Base-by-base conservation (phyloP, 2,888 invertebrate genomes). In the Netelia inedita region DNA sequence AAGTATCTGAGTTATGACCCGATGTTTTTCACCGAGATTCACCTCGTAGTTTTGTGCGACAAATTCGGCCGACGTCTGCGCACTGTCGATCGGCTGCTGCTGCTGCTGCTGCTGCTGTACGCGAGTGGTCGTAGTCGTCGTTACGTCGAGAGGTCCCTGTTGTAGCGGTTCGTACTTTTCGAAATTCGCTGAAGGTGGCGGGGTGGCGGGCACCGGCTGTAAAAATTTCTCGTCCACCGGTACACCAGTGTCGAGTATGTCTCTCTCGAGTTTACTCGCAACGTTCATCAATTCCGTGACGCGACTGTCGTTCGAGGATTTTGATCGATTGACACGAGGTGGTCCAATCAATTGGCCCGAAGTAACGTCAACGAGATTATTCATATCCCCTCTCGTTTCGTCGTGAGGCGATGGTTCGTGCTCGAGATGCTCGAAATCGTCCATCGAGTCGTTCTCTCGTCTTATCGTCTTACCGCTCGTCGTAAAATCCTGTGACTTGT, bases 361-460 rank as follows among this genome's bases (percentile, higher is more conserved):
- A 53, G 84, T 76, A 23, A 35, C 68, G 35, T 86, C 82, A 8
- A 79, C 21, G n/a, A 59, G 57, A 68, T 74, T 79, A 16, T 46
- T 72, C 43, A 28, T 41, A 19, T 75, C 65, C 16, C 10, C 82
- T 53, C 8, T 85, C 72, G 78, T 85, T 46, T 83, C 63, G 19
- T 88, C 88, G 11, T 87, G 88, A 69, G 88, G 81, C 65, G 94
- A 94, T 66, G 94, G 94, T 85, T 96, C 96, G 90, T 96, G 95
- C 87, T 96, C 96, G 87, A 97, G 94, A 93, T 96, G 96, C 93
- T 96, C 96, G 92, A 97, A 96, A 94, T 96, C 96, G 91, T 96
- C 96, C 85, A 96, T 94, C 43, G 96, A 96, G 92, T 96, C 96
- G 91, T 95, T 95, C 88, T 96, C 96, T 85, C 96, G 95, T 84